These are phyloP conservation scores for Phenacoccus solenopsis DNA, from an alignment of 1,140 invertebrate species.

Conservation along the genomic window DNA sequence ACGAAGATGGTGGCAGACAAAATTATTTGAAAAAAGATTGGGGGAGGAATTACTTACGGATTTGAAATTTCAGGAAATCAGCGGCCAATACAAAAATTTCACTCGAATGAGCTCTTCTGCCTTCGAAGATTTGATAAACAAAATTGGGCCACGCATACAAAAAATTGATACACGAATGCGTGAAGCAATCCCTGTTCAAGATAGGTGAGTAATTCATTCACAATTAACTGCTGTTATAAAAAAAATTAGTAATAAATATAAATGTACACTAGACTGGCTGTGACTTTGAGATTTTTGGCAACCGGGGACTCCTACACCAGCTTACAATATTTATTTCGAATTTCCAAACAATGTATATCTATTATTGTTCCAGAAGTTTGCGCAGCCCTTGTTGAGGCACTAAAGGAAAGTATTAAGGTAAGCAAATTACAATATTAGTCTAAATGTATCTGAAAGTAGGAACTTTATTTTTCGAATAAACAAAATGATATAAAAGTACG, in stretches of 20 bases:
- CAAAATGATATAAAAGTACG: too few species aligned
- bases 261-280: neutral
- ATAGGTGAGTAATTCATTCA: neutral
- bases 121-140: constrained; percentile 7
- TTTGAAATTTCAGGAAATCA: neutral
- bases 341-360: constrained; percentile 15
- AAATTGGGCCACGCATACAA: constrained; percentile 5
- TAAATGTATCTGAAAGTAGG: too few species aligned
- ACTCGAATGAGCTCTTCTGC: neutral
- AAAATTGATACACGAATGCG: neutral
- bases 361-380: constrained; percentile 15
- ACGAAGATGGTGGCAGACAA: neutral
- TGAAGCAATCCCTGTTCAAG: neutral
- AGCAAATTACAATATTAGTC: neutral
- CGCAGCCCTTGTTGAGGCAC: neutral
- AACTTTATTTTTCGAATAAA: too few species aligned
- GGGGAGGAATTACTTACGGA: neutral
- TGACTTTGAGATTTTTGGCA: constrained; percentile 21
- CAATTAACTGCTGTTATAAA: neutral
- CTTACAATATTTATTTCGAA: constrained; percentile 18
- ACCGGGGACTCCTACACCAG: constrained; percentile 20
- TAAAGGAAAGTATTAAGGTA: constrained; percentile 18
- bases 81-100: neutral
- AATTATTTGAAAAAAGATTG: neutral
- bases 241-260: neutral